phyloP scores from a whole-genome alignment of 2,113 vertebrate species.

The Pituophis catenifer region DNA sequence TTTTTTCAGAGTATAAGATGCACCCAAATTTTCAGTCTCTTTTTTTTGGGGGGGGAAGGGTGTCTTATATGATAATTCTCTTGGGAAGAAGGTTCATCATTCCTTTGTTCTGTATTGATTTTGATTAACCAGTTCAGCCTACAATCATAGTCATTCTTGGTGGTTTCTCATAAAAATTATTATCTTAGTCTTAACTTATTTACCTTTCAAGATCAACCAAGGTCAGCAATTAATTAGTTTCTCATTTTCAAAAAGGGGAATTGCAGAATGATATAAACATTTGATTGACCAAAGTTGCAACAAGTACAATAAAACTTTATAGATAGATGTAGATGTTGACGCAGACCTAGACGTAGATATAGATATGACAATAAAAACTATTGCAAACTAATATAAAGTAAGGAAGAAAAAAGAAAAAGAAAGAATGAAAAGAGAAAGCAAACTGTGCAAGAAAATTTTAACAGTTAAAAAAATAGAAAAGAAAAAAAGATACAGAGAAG shows the following conservation, averaged over 20 bases:
- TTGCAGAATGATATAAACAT: background rate
- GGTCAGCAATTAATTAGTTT: background rate
- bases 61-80: background rate
- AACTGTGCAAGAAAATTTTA: background rate
- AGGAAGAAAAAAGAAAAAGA: background rate
- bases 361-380: background rate
- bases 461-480: background rate
- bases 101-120: background rate
- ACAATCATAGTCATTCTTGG: background rate
- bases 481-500: background rate
- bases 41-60: too few species aligned
- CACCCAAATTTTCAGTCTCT: too few species aligned
- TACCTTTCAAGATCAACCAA: background rate
- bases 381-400: background rate
- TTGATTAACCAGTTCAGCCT: background rate
- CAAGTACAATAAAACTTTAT: background rate
- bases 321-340: background rate
- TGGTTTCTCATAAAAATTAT: background rate
- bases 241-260: background rate
- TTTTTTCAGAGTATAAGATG: too few species aligned
- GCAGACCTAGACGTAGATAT: background rate
- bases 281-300: background rate
- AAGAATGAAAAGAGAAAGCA: background rate
- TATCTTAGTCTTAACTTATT: background rate
- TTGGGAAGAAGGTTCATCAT: background rate